Base-by-base conservation (phyloP, 37 sponge, comb jelly and placozoan species). In the Halichondria panicea region DNA sequence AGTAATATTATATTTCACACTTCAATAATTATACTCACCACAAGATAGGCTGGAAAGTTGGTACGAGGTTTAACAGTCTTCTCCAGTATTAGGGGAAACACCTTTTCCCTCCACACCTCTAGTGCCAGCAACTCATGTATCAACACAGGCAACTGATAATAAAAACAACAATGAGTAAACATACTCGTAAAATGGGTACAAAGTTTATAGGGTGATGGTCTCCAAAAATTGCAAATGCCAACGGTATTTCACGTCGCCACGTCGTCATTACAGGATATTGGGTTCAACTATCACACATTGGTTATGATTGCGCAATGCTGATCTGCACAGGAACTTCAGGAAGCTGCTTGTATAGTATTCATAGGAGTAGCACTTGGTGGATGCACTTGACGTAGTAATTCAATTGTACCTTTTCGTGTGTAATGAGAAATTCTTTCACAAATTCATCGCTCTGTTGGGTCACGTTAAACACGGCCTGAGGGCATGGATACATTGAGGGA, bases 41-140 rank as follows among this genome's bases (percentile, higher is more conserved):
- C 82, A 1, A 88, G 60, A 57, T 92, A 92, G 48, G 86, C 79
- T 41, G 89, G 89, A 50, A 93, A 89, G 43, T 72, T 68, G 13
- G 79, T 68, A 33, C 74, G 79, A 0, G 87, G 83, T 15, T 70
- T 33, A 8, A 36, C 18, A 0, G 65, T 58, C 13, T 72, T 35
- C 24, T 81, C 59, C 44, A 93, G 50, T 48, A 87, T 66, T 12
- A 65, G 62, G 35, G 85, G 78, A 39, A 90, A 80, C 24, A 94
- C 87, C 2, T 90, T 90, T 54, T 86, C 81, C 76, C 78, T 87
- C 95, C 95, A 94, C 5, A 94, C 6, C 66, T 90, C 91, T 13
- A 81, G 46, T 0, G 57, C 53, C 37, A 94, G 40, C 37, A 94
- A 58, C 71, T 90, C 84, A 34, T 90, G 82, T 6, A 90, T 64